Conservation (phyloP, 2,888 invertebrate species). For the Cremastinae sp. region DNA sequence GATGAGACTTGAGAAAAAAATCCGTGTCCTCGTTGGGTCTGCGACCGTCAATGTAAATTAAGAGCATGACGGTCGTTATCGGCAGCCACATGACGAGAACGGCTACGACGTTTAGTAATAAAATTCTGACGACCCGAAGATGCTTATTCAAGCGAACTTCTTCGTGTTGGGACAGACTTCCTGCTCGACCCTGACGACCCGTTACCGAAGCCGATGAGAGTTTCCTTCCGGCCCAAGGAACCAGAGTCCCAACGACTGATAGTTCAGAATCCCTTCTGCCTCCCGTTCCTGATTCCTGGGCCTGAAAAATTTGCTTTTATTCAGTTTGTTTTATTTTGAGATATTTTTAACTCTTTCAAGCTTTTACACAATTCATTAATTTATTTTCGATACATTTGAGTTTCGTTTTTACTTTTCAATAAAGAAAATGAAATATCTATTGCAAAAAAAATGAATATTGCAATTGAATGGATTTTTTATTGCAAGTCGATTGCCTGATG, state of each 20-base stretch:
- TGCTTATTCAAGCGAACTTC: slow-evolving; percentile 82
- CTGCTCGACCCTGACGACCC: slow-evolving; percentile 77
- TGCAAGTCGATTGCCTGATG: too few species aligned
- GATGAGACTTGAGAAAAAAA: slow-evolving; percentile 82
- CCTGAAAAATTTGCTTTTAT: too few species aligned
- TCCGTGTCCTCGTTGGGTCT: slow-evolving; percentile 80
- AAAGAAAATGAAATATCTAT: too few species aligned
- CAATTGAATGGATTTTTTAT: too few species aligned
- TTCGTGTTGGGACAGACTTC: slow-evolving; percentile 81
- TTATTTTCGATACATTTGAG: too few species aligned
- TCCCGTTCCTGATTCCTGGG: slow-evolving; percentile 63
- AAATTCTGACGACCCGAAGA: slow-evolving; percentile 81
- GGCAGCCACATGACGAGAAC: slow-evolving; percentile 84
- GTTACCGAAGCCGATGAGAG: slow-evolving; percentile 78
- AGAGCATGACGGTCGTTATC: slow-evolving; percentile 81
- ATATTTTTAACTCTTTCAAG: too few species aligned
- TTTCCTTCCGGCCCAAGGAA: slow-evolving; percentile 80
- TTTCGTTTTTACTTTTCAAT: too few species aligned
- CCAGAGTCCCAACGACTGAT: slow-evolving; percentile 80
- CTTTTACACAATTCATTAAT: too few species aligned
- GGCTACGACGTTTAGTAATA: slow-evolving; percentile 82
- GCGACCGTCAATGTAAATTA: slow-evolving; percentile 82
- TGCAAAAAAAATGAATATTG: too few species aligned
- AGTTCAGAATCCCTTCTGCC: slow-evolving; percentile 81
- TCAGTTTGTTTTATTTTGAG: too few species aligned